Evolutionary conservation across 2,797 vertebrate species (phyloP), one percentile per base, ranked within the genome.

Genomic region (Peromyscus aztecus): DNA sequence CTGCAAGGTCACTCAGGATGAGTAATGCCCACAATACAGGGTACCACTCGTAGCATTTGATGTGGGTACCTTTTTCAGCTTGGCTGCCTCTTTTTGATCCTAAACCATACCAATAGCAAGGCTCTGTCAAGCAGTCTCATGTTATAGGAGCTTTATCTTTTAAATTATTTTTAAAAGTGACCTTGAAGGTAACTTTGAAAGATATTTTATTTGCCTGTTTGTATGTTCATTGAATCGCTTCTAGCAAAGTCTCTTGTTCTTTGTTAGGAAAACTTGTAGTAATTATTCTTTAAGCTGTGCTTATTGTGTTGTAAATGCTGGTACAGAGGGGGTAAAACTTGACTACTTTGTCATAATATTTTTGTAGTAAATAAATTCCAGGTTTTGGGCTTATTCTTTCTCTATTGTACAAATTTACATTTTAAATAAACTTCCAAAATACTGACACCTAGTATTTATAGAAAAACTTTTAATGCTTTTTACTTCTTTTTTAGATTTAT

Each of bases 161-260:
- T 89, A 80, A 65, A 94, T 37, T 49, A 61, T 46, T 94, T 97
- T 94, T 90, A 31, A 96, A 98, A 96, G 96, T 94, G 73, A 94
- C 88, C 85, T 97, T 97, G 76, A 95, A 90, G 76, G 59, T 96
- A 90, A 90, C 85, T 91, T 96, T 94, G 43, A 94, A 96, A 94
- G n/a, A 34, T 92, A 85, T 65, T 96, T 96, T 93, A 86, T 92
- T 95, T 90, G n/a, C 77, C 40, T 90, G 19, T 95, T 90, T 97
- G 63, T 84, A 57, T 86, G 80, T 97, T 97, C 83, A 83, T 59
- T 91, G n/a, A 91, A 87, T 80, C 94, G 1, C 17, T 96, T 46
- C 52, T 67, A 61, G 49, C 4, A 77, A 91, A 84, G 52, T 78
- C 71, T 89, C 90, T 4, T 82, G 14, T 24, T 73, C 46, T n/a